A percentile compares a stretch with the other conserved stretches of the same genome.
phyloP scores from a whole-genome alignment of 2,113 vertebrate species.

The Neodontobutis hainanensis region DNA sequence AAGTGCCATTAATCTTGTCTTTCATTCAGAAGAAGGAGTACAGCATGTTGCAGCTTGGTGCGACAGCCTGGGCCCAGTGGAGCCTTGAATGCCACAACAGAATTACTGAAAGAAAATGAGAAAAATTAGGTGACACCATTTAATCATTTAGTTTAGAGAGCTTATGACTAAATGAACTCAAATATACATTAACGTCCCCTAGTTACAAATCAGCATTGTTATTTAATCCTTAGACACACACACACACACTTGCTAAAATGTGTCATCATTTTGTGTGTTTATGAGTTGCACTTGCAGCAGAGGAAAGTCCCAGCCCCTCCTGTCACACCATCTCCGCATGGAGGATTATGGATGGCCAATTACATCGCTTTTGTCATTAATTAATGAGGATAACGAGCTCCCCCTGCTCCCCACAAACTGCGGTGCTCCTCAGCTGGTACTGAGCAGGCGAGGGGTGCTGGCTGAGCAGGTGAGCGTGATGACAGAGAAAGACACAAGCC shows the following conservation, averaged over 20 bases:
- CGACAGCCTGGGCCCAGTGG: slow-evolving; percentile 46
- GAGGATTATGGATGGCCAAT: slow-evolving; percentile 85
- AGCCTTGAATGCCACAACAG: slow-evolving; percentile 48
- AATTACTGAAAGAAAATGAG: slow-evolving; percentile 33
- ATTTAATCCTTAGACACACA: slow-evolving; percentile 13
- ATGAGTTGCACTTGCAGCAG: slow-evolving; percentile 58
- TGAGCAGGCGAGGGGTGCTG: slow-evolving; percentile 34
- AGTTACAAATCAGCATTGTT: slow-evolving; percentile 12
- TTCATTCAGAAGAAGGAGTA: slow-evolving; percentile 73
- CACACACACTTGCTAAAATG: slow-evolving; percentile 37
- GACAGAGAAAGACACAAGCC: slow-evolving; percentile 13
- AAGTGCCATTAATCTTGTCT: slow-evolving; percentile 94
- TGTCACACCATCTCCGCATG: slow-evolving; percentile 78
- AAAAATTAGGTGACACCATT: slow-evolving; percentile 34
- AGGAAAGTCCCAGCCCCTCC: slow-evolving; percentile 66
- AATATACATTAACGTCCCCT: not conserved
- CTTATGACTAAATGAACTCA: no score
- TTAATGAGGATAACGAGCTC: slow-evolving; percentile 75
- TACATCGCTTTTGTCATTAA: slow-evolving; percentile 82
- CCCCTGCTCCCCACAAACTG: slow-evolving; percentile 73
- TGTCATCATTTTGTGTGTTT: slow-evolving; percentile 75
- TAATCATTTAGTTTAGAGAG: slow-evolving; percentile 14
- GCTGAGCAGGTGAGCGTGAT: slow-evolving; percentile 13
- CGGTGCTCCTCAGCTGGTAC: slow-evolving; percentile 76
- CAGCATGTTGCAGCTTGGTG: slow-evolving; percentile 51